Percentiles rank a stretch among this genome's conserved stretches.
Evolutionary conservation across 2,113 vertebrate genomes (phyloP).

Genomic region (Hassar affinis): DNA sequence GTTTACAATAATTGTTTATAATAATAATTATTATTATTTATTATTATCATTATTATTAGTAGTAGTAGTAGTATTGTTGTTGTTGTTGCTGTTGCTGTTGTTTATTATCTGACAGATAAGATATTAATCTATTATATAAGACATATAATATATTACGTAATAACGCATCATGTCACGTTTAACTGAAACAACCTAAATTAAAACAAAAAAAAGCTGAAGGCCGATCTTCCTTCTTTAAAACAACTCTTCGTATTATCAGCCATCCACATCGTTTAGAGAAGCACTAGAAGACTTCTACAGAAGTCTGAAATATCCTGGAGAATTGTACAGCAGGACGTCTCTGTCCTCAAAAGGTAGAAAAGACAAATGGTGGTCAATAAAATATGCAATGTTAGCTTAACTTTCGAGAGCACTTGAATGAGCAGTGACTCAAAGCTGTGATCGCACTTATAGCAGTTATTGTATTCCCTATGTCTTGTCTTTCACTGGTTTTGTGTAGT

Average conservation of each 20-base stretch:
- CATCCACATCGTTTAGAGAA: neutral
- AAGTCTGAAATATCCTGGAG: neutral
- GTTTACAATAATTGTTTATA: neutral
- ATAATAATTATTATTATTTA: neutral
- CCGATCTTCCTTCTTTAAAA: neutral
- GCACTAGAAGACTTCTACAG: too few species aligned
- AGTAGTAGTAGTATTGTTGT: too few species aligned
- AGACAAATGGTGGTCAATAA: neutral
- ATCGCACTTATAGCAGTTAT: too few species aligned
- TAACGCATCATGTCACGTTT: neutral
- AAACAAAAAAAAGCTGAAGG: neutral
- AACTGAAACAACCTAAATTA: neutral
- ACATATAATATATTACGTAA: neutral
- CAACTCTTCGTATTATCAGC: neutral
- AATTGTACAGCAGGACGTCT: neutral
- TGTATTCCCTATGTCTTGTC: too few species aligned
- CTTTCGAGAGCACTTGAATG: too few species aligned
- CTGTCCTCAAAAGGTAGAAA: neutral
- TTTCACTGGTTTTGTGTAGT: too few species aligned
- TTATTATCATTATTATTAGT: constrained; percentile 2
- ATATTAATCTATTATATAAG: neutral
- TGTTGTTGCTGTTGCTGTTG: too few species aligned
- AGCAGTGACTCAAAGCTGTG: too few species aligned
- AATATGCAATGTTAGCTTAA: neutral
- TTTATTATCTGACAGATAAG: neutral